A percentile compares a stretch with the other conserved stretches of the same genome.
Evolutionary conservation across 2,113 vertebrate species (phyloP).

Genomic region (Stictonetta naevosa): DNA sequence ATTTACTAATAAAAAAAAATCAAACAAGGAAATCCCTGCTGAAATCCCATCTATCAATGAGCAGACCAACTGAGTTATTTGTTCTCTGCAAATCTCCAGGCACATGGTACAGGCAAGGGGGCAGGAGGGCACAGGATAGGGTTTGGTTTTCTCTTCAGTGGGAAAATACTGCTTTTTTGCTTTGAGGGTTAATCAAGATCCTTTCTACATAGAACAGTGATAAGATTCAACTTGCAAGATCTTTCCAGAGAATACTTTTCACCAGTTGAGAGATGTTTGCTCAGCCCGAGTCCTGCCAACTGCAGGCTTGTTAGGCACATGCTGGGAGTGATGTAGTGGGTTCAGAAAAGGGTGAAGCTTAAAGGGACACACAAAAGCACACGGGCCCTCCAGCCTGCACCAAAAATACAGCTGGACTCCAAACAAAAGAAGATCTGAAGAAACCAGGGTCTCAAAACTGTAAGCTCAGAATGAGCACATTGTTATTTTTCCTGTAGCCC

Average conservation of each 20-base stretch:
- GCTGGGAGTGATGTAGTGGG: background rate
- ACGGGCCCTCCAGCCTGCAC: background rate
- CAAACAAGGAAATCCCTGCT: background rate
- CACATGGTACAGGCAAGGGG: background rate
- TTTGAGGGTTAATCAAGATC: background rate
- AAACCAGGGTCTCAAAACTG: background rate
- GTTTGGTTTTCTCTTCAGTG: background rate
- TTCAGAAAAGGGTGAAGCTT: background rate
- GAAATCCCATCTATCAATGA: background rate
- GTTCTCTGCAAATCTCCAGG: background rate
- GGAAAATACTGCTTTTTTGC: background rate
- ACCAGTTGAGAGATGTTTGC: background rate
- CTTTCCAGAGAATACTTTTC: background rate
- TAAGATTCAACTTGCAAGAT: background rate
- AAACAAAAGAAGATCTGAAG: background rate
- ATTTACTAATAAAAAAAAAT: slow-evolving; percentile 51
- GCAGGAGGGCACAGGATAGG: background rate
- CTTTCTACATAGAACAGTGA: background rate
- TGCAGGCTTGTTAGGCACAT: background rate
- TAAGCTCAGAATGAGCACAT: background rate
- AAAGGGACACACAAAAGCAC: background rate
- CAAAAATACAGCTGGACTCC: background rate
- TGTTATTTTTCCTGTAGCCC: background rate
- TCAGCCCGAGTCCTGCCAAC: background rate
- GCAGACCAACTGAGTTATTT: background rate